phyloP scores from a whole-genome alignment of 2,888 invertebrate species.

The Eilema caniola region DNA sequence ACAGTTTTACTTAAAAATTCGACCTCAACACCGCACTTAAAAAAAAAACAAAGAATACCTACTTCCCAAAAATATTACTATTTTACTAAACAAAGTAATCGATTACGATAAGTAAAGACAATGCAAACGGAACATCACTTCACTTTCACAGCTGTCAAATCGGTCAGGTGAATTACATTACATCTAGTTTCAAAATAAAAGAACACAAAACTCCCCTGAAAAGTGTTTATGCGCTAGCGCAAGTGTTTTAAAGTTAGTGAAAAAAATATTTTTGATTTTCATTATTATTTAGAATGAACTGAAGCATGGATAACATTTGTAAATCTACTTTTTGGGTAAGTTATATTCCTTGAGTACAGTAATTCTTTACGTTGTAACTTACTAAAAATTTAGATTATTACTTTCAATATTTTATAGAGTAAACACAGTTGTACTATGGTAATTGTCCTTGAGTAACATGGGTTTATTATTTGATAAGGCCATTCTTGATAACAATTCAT shows the following conservation, averaged over 20 bases:
- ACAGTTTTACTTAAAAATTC: too few species aligned
- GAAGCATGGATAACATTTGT: slow-evolving; percentile 90
- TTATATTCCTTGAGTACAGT: slow-evolving; percentile 2
- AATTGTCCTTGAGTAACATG: not conserved
- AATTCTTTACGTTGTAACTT: not conserved
- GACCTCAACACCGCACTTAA: too few species aligned
- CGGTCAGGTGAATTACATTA: too few species aligned
- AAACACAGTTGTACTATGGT: not conserved
- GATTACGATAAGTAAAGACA: too few species aligned
- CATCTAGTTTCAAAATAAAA: too few species aligned
- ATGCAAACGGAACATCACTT: too few species aligned
- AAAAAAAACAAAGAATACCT: too few species aligned
- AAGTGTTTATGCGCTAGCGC: not conserved
- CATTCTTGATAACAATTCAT: not conserved
- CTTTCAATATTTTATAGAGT: not conserved
- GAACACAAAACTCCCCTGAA: too few species aligned
- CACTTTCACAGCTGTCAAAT: too few species aligned
- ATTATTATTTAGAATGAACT: slow-evolving; percentile 56
- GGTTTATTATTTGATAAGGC: not conserved
- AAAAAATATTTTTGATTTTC: not conserved
- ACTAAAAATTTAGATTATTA: not conserved
- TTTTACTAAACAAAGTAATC: too few species aligned
- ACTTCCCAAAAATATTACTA: too few species aligned
- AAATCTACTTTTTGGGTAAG: slow-evolving; percentile 93
- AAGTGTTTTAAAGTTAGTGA: not conserved